These are phyloP conservation scores for Amblyopsis rosae DNA, from an alignment of 2,113 vertebrate species.

Conservation along the genomic window DNA sequence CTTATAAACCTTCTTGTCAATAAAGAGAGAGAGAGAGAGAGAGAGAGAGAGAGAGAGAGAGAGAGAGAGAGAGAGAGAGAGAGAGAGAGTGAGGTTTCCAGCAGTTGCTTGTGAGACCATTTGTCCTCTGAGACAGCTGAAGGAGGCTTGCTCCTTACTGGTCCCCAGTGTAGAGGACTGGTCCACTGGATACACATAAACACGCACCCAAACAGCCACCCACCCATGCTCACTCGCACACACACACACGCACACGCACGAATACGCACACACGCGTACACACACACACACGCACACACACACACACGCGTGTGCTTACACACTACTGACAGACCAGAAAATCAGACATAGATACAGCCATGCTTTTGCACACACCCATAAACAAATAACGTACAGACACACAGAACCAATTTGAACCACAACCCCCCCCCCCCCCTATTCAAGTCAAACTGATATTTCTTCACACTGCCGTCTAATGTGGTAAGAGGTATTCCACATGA, in stretches of 20 bases:
- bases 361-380: too few species aligned
- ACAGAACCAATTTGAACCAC: not conserved
- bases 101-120: conserved; percentile 76
- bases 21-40: not conserved
- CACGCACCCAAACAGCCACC: conserved; percentile 1
- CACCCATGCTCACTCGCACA: not conserved
- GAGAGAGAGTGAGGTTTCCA: conserved; percentile 7
- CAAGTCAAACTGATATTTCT: conserved; percentile 33
- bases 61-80: not conserved
- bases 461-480: conserved; percentile 14
- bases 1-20: too few species aligned
- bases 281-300: conserved; percentile 5
- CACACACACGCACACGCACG: conserved; percentile 2
- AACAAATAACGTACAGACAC: too few species aligned
- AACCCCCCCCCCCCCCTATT: conserved; percentile 1
- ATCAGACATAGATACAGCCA: not conserved
- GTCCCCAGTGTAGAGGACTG: conserved; percentile 53
- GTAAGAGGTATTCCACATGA: conserved; percentile 28
- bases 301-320: not conserved
- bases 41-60: not conserved
- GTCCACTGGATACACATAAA: conserved; percentile 24
- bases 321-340: not conserved
- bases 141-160: conserved; percentile 56
- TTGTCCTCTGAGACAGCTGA: conserved; percentile 78
- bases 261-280: conserved; percentile 2